Percentiles rank a stretch among this genome's conserved stretches.
Evolutionary conservation across 35 echinoderm and acorn worm genomes (phyloP).

Genomic region (Diadema setosum): DNA sequence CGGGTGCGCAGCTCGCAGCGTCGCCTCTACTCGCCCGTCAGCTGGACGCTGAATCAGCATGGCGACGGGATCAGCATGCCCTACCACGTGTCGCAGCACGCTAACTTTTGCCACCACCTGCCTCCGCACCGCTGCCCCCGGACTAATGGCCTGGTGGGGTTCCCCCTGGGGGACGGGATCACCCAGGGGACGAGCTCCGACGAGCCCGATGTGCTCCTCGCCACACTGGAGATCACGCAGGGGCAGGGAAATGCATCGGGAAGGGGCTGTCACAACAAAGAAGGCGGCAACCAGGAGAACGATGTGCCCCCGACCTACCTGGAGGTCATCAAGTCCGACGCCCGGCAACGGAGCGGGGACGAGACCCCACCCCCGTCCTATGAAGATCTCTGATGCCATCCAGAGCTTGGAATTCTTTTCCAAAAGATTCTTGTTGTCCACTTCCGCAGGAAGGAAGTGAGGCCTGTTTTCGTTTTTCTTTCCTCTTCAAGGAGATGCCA

Average conservation of each 20-base stretch:
- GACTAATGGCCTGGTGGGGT: conserved; percentile 37
- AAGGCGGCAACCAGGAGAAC: neutral
- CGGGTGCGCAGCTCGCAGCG: conserved; percentile 42
- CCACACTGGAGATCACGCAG: neutral
- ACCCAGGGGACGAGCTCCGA: neutral
- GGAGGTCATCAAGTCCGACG: conserved; percentile 26
- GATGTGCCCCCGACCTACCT: conserved; percentile 38
- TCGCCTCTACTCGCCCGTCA: neutral
- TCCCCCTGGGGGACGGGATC: conserved; percentile 9
- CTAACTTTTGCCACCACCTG: conserved; percentile 57
- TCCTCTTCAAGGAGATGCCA: too few species aligned
- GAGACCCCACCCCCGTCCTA: conserved; percentile 60
- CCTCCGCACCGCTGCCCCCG: conserved; percentile 51
- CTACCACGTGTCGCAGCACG: conserved; percentile 41
- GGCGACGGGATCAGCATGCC: conserved; percentile 8
- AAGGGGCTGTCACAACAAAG: neutral
- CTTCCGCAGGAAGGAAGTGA: too few species aligned
- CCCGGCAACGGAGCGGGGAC: neutral
- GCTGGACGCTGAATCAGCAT: neutral
- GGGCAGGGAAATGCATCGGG: neutral
- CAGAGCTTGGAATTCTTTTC: too few species aligned
- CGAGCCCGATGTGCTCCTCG: neutral
- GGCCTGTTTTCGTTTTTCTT: too few species aligned
- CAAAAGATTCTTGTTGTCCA: too few species aligned
- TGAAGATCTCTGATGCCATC: conserved; percentile 35